phyloP scores from a whole-genome alignment of 2,888 invertebrate genomes.

The Xestia ashworthii region DNA sequence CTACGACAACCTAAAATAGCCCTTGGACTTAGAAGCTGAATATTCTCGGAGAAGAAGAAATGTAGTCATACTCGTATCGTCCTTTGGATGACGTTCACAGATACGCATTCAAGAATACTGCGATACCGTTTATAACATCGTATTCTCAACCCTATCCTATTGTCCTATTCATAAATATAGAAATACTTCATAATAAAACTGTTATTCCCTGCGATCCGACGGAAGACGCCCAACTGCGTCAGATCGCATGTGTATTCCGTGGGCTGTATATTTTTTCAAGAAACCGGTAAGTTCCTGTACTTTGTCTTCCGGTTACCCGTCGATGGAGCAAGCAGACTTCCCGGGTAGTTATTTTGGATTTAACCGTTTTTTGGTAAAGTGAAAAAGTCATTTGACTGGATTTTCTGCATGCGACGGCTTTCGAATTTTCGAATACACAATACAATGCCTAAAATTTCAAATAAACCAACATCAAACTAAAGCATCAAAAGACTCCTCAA shows the following conservation, averaged over 20 bases:
- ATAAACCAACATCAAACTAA: too few species aligned
- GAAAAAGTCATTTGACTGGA: not conserved
- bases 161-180: constrained; percentile 36
- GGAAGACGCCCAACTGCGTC: constrained; percentile 48
- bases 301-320: constrained; percentile 32
- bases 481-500: too few species aligned
- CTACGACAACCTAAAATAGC: constrained; percentile 12
- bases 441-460: not conserved
- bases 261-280: constrained; percentile 49
- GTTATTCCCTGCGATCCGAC: constrained; percentile 18
- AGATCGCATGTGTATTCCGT: constrained; percentile 15
- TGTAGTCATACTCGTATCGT: not conserved
- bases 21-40: not conserved
- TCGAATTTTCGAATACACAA: not conserved
- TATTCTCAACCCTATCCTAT: constrained; percentile 27
- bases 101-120: constrained; percentile 30
- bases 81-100: constrained; percentile 26
- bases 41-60: not conserved
- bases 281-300: constrained; percentile 21
- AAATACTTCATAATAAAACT: constrained; percentile 22
- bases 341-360: not conserved
- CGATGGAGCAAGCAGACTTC: constrained; percentile 9
- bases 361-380: not conserved
- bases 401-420: not conserved
- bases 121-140: constrained; percentile 29